Evolutionary conservation across 2,888 invertebrate genomes (phyloP), one percentile per base, ranked within the genome.

Genomic region (Brachylomia viminalis): DNA sequence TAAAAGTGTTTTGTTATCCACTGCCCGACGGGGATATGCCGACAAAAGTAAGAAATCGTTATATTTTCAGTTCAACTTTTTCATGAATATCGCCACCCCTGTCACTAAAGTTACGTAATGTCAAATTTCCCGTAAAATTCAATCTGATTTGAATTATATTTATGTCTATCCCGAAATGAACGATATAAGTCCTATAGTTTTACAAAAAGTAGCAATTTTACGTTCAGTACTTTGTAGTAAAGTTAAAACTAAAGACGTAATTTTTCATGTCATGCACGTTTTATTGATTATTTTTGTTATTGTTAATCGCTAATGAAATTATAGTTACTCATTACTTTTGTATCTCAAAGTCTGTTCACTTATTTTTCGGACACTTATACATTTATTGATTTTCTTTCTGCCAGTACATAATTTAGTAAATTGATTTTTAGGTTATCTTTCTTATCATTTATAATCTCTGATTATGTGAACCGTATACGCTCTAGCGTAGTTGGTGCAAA

Each of bases 21-120:
- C 97, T 89, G 97, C 97, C 89, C 97, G 97, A 87, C 96, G 97
- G 90, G 97, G 98, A 91, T 97, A 95, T 91, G 94, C 96, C 86
- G 96, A 97, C 91, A 98, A 97, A 97, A 97, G 98, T 98, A 97
- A 97, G 97, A 92, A 90, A 86, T 80, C 58, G 59, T 80, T 76
- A 83, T 75, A 89, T 86, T 80, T 86, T 86, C 76, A 72, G 72
- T 56, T 56, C 78, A 73, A 75, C 81, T 80, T 85, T 82, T 87
- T 86, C 88, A 80, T 83, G 86, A 84, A 85, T 83, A 77, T 88
- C 86, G 83, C 89, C 88, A 85, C 90, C 91, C 84, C 91, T 94
- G 94, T 94, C 95, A 95, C 94, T 92, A 93, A 90, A 90, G 95
- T 96, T 96, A 96, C 96, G 96, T 96, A 95, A 96, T 96, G 95